Base-by-base conservation (phyloP, 2,888 invertebrate species). In the Sarcophaga variegata region DNA sequence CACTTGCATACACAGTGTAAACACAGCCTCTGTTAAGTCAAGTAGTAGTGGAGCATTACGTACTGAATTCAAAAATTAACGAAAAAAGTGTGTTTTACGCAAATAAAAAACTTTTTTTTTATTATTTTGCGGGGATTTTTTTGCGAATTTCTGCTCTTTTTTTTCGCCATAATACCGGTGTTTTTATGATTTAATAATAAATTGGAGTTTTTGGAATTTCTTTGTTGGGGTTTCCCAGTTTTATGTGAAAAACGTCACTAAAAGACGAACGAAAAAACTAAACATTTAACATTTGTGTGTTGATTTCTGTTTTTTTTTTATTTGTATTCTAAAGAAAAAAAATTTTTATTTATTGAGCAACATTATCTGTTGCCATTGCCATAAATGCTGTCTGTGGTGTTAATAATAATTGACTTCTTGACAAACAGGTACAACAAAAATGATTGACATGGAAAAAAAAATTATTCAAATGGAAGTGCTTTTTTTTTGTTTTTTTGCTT, bases 331-430 rank as follows among this genome's bases (percentile, higher is more conserved):
- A 63, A 70, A 45, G 71, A 80, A 80, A 14, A 12, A 25, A 1
- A 10, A 12, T 79, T 47, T 25, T 79, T n/a, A 20, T 1, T 62
- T 62, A n/a, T 71, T 79, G 71, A 22, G 71, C 71, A 79, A 14
- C 25, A 59, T 14, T n/a, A 59, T 70, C 78, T 78, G 60, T 17
- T 78, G n/a, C 10, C 47, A 62, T 69, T 47, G 47, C 4, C 69
- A 59, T 27, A 27, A 37, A 37, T 37, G 37, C 37, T 37, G 37
- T 37, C 37, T 8, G 8, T 37, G 45, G 25, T 77, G 67, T 20
- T 54, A 76, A 69, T 37, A 70, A 25, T 78, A 69, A 62, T 45
- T 69, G 69, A 78, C 69, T 54, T 54, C 14, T 62, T 5, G n/a
- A 22, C 22, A 62, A 62, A 62, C 62, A 62, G 62, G 62, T 62